Evolutionary conservation across 2,888 invertebrate species (phyloP).

Genomic region (Drosophila subsilvestris): DNA sequence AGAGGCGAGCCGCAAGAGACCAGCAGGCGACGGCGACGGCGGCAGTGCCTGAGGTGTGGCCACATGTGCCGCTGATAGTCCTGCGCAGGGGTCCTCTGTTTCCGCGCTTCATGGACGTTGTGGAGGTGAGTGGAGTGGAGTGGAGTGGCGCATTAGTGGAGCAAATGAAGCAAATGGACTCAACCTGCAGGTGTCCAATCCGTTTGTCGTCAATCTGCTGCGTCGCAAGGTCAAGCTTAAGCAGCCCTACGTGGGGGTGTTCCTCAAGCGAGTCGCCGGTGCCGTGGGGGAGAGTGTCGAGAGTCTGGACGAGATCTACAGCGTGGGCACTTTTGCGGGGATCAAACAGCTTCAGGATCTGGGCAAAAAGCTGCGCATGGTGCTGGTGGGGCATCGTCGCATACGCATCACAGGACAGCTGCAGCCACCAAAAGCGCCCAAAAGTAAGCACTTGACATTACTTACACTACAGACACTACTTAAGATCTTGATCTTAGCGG

Average conservation of each 20-base stretch:
- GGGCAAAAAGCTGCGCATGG: slow-evolving; percentile 94
- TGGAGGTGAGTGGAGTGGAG: slow-evolving; percentile 88
- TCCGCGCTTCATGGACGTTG: slow-evolving; percentile 98
- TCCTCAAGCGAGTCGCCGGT: slow-evolving; percentile 96
- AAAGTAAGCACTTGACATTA: background rate
- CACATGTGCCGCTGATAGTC: slow-evolving; percentile 97
- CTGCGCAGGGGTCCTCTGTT: slow-evolving; percentile 98
- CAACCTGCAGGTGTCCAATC: slow-evolving; percentile 89
- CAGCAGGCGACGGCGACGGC: no score
- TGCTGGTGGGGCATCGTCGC: slow-evolving; percentile 97
- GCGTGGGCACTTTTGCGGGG: slow-evolving; percentile 98
- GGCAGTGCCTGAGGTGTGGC: slow-evolving; percentile 98
- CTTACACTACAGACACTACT: no score
- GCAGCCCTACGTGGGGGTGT: slow-evolving; percentile 98
- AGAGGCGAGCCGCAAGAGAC: slow-evolving; percentile 30
- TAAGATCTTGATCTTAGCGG: no score
- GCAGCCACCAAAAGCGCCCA: slow-evolving; percentile 83
- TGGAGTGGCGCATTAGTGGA: no score
- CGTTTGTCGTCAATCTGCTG: slow-evolving; percentile 93
- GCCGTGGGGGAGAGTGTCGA: slow-evolving; percentile 94
- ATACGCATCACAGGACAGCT: slow-evolving; percentile 92
- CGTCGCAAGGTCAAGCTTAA: slow-evolving; percentile 97
- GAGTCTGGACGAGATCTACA: slow-evolving; percentile 93
- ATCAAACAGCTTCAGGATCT: slow-evolving; percentile 98
- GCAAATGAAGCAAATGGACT: no score